phyloP scores from a whole-genome alignment of 2,797 vertebrate genomes.

The Leontopithecus rosalia region DNA sequence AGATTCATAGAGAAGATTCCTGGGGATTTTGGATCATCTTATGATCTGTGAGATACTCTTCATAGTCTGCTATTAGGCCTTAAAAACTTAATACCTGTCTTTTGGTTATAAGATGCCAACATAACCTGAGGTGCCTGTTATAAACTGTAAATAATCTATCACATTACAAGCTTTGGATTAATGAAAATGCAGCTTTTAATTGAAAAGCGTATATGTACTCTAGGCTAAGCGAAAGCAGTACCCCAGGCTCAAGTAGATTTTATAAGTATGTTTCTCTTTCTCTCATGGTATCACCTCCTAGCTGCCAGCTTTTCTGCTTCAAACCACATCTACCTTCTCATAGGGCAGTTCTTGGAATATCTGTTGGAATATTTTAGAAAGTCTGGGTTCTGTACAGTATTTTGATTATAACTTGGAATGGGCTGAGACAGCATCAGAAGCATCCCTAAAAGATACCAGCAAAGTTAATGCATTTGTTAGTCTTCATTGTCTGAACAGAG shows the following conservation, averaged over 20 bases:
- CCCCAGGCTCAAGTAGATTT: background rate
- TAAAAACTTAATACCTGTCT: background rate
- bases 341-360: background rate
- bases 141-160: background rate
- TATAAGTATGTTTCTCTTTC: background rate
- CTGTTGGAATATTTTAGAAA: background rate
- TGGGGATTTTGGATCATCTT: background rate
- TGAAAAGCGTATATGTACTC: background rate
- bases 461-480: background rate
- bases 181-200: background rate
- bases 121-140: background rate
- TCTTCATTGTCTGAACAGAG: background rate
- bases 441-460: background rate
- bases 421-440: background rate
- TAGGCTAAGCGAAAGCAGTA: background rate
- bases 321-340: background rate
- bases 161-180: background rate
- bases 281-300: background rate
- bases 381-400: background rate
- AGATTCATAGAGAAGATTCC: background rate
- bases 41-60: background rate
- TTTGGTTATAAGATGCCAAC: background rate
- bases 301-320: background rate
- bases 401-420: background rate
- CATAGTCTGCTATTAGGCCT: background rate